These are phyloP conservation scores for Stegostoma tigrinum DNA, from an alignment of 2,113 vertebrate genomes.

Conservation along the genomic window DNA sequence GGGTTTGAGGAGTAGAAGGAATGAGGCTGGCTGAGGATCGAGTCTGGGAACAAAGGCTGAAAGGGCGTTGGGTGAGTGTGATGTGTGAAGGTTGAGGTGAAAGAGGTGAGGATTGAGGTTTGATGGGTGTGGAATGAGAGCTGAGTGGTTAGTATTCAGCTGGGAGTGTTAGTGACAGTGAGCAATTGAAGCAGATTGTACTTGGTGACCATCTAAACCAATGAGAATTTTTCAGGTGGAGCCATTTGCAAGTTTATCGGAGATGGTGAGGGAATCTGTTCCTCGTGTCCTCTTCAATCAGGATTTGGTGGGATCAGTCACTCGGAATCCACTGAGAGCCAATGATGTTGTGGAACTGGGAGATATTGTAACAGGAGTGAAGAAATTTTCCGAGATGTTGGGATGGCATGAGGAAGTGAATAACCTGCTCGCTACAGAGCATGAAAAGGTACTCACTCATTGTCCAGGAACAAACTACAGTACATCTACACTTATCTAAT, in stretches of 20 bases:
- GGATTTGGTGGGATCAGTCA: constrained; percentile 74
- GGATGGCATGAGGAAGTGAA: constrained; percentile 71
- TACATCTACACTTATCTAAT: not conserved
- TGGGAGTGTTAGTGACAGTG: not conserved
- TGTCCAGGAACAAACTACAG: too few species aligned
- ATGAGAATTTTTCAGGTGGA: constrained; percentile 66
- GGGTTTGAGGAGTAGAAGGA: too few species aligned
- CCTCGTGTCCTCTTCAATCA: constrained; percentile 83
- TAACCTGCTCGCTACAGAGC: constrained; percentile 55
- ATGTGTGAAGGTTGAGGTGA: not conserved
- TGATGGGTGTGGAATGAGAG: not conserved
- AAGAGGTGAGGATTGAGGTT: not conserved
- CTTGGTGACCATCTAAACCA: not conserved
- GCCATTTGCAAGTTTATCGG: constrained; percentile 81
- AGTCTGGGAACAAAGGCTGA: not conserved
- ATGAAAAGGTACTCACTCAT: constrained; percentile 52
- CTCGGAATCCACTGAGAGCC: constrained; percentile 46
- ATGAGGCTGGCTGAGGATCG: too few species aligned
- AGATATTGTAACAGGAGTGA: constrained; percentile 68
- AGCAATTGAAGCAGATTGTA: not conserved
- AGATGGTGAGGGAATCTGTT: constrained; percentile 60
- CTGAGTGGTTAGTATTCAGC: not conserved
- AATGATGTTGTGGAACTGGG: constrained; percentile 71
- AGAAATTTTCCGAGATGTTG: constrained; percentile 66
- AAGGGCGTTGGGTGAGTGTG: not conserved